Evolutionary conservation across 2,113 vertebrate species (phyloP).

Genomic region (Neoarius graeffei): DNA sequence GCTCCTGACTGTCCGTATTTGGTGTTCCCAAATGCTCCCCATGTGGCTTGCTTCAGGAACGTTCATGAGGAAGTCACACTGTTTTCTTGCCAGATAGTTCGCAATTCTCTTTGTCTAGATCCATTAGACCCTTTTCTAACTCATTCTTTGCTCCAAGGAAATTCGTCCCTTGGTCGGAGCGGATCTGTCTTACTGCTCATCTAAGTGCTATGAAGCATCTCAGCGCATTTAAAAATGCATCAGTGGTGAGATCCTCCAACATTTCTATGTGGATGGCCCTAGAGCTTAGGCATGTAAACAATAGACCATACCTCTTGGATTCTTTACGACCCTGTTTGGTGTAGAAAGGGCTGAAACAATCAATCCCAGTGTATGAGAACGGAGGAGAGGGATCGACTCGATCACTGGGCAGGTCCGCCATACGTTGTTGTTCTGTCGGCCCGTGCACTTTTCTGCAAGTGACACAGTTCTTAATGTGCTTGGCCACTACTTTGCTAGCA

Average conservation of each 20-base stretch:
- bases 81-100: too few species aligned
- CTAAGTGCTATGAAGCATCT: conserved; percentile 32
- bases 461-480: not conserved
- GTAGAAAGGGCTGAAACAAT: conserved; percentile 18
- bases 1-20: not conserved
- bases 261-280: conserved; percentile 35
- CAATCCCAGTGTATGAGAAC: conserved; percentile 26
- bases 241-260: conserved; percentile 20
- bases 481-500: too few species aligned
- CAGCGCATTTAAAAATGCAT: conserved; percentile 28
- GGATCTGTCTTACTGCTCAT: conserved; percentile 28
- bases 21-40: too few species aligned
- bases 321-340: conserved; percentile 4
- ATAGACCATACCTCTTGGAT: conserved; percentile 32
- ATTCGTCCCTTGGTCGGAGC: conserved; percentile 33
- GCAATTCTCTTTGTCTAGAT: too few species aligned
- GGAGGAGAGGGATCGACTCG: not conserved
- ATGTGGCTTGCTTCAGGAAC: not conserved
- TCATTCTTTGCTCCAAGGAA: conserved; percentile 15
- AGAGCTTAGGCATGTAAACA: conserved; percentile 35
- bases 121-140: too few species aligned
- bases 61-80: not conserved
- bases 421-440: not conserved
- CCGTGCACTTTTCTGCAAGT: not conserved
- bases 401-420: too few species aligned